Evolutionary conservation across 2,113 vertebrate genomes (phyloP), one percentile per base, ranked within the genome.

Genomic region (Tylochromis polylepis): DNA sequence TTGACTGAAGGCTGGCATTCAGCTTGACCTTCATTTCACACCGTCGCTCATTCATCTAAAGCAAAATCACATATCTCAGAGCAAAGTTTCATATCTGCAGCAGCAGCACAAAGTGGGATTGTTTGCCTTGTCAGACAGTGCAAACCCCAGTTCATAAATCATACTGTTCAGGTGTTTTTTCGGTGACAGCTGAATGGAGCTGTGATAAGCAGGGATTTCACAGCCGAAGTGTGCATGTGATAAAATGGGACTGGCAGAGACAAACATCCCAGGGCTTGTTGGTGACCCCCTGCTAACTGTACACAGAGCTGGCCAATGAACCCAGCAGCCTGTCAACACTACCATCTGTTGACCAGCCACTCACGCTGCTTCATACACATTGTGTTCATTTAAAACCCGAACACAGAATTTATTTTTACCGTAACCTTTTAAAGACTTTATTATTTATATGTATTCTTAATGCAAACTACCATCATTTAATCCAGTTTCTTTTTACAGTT

Each of bases 261-360:
- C 89, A 90, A 89, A 93, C 85, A 81, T 81, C 88, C 87, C 79
- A 46, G 88, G 87, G 89, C 85, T 86, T 56, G 82, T 86, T 83
- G 82, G 82, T 89, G 91, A 90, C 88, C 89, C 81, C 90, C 87
- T 22, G 87, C 87, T 88, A 85, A 87, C 81, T 82, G 88, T 84
- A 84, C 87, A 85, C 89, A 80, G 82, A 79, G 59, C 57, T 11
- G 83, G 86, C 87, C 89, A 88, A 79, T 65, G 87, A 78, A 84
- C 84, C 82, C 86, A 79, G 88, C 90, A 88, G 49, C 85, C 88
- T 43, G 79, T 85, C 88, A 85, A 81, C 55, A 51, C 41, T 2
- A 81, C 92, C 93, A 94, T 93, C 92, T 93, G 93, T 90, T 93
- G 88, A 94, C 70, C 90, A 86, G 88, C 82, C 79, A 8, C 51